These are phyloP conservation scores for Esperia sulphurella DNA, from an alignment of 2,888 invertebrate species.

Conservation along the genomic window DNA sequence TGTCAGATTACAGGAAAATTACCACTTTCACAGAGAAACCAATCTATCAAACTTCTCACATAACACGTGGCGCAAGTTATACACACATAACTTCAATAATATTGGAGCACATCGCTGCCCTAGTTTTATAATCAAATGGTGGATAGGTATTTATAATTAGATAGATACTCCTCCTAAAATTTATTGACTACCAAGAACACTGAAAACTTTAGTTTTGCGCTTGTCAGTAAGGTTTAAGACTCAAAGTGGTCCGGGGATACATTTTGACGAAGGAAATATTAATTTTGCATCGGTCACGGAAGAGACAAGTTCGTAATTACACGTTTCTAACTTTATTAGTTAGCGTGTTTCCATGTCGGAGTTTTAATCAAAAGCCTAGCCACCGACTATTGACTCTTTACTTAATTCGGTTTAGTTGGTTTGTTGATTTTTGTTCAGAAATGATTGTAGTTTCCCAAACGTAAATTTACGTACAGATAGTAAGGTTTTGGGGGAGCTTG, in stretches of 20 bases:
- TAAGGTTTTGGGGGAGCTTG: too few relatives aligned
- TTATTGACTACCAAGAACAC: background rate
- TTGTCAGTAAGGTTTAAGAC: background rate
- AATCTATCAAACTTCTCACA: constrained; percentile 1
- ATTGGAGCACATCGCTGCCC: background rate
- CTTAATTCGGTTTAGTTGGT: constrained; percentile 4
- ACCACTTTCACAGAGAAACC: background rate
- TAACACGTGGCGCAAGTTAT: background rate
- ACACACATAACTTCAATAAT: background rate
- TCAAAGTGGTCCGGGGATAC: background rate
- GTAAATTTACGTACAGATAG: background rate
- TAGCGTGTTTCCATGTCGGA: constrained; percentile 7
- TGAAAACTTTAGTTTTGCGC: background rate
- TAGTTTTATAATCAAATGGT: background rate
- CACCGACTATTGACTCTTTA: constrained; percentile 7
- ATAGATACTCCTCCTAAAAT: background rate
- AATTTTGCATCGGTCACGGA: constrained; percentile 1
- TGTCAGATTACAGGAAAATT: constrained; percentile 2
- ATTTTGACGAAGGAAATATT: background rate
- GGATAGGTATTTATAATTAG: background rate
- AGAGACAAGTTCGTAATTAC: constrained; percentile 12
- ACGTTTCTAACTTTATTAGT: constrained; percentile 11
- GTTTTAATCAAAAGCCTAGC: constrained; percentile 11
- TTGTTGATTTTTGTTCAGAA: background rate
- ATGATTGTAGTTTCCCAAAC: background rate